Percentiles rank a stretch among this genome's conserved stretches.
These are phyloP conservation scores for Bradypodion pumilum DNA, from an alignment of 2,797 vertebrate genomes.

Conservation along the genomic window DNA sequence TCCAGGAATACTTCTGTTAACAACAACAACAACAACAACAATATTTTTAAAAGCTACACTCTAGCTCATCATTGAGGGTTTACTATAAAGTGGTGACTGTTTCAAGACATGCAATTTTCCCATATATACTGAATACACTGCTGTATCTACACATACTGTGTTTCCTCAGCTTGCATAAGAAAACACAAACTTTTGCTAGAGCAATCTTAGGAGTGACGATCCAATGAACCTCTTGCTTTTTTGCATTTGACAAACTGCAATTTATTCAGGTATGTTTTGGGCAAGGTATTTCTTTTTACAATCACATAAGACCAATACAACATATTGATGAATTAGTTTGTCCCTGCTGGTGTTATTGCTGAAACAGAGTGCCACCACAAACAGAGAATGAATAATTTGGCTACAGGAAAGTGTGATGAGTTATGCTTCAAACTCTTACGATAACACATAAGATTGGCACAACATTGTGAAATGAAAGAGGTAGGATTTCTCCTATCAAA, in stretches of 20 bases:
- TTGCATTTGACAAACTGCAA: conserved; percentile 24
- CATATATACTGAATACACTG: too few species aligned
- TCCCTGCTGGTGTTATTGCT: not conserved
- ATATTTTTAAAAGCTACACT: too few species aligned
- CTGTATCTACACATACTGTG: not conserved
- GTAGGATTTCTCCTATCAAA: not conserved
- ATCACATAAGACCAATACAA: not conserved
- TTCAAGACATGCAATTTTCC: too few species aligned
- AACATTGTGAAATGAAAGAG: conserved; percentile 5
- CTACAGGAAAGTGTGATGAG: conserved; percentile 9
- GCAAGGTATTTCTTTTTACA: conserved; percentile 22
- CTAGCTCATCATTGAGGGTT: not conserved
- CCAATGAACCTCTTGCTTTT: not conserved
- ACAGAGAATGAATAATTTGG: conserved; percentile 8
- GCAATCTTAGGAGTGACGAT: not conserved
- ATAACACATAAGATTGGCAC: not conserved
- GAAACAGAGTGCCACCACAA: not conserved
- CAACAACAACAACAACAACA: not conserved
- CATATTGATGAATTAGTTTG: conserved; percentile 22
- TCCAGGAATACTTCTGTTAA: not conserved
- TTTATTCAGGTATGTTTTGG: conserved; percentile 27
- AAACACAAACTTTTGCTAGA: not conserved
- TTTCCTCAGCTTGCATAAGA: too few species aligned
- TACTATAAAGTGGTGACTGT: not conserved
- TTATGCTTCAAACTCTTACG: not conserved